Percentiles rank a stretch among this genome's conserved stretches.
phyloP scores from a whole-genome alignment of 92 coral and sea anemone genomes.

The Porites rus region DNA sequence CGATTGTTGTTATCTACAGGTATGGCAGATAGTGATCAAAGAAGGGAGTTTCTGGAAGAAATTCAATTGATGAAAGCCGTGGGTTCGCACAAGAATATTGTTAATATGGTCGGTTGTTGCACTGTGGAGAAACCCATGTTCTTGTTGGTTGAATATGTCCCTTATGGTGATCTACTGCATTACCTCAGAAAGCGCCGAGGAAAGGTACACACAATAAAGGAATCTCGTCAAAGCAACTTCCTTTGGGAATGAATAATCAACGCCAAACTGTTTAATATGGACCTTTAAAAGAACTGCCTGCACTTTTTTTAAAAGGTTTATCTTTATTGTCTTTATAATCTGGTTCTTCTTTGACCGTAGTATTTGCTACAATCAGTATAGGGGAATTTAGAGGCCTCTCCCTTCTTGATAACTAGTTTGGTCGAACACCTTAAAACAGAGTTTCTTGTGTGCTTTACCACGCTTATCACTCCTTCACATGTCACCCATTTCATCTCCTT shows the following conservation, averaged over 20 bases:
- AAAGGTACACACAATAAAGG: conserved; percentile 45
- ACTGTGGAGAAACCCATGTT: conserved; percentile 89
- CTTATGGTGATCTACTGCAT: conserved; percentile 82
- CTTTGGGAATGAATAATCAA: not conserved
- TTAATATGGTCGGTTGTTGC: conserved; percentile 91
- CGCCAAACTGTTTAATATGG: no score
- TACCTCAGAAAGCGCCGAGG: conserved; percentile 84
- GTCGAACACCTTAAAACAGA: no score
- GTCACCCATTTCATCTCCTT: not conserved
- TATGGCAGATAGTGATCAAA: conserved; percentile 70
- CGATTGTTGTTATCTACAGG: conserved; percentile 7
- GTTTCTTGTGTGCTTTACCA: not conserved
- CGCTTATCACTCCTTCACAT: not conserved
- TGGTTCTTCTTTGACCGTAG: no score
- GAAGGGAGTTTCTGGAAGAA: conserved; percentile 85
- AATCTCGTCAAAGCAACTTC: not conserved
- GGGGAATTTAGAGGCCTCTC: no score
- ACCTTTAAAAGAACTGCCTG: no score
- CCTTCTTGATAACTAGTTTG: no score
- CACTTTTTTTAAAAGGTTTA: no score
- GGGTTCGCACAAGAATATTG: conserved; percentile 87
- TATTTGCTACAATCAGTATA: no score
- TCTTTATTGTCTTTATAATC: no score
- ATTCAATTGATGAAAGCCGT: conserved; percentile 90
- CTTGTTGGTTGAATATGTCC: conserved; percentile 79